phyloP scores from a whole-genome alignment of 2,888 invertebrate genomes.

The Spilosoma lubricipeda region DNA sequence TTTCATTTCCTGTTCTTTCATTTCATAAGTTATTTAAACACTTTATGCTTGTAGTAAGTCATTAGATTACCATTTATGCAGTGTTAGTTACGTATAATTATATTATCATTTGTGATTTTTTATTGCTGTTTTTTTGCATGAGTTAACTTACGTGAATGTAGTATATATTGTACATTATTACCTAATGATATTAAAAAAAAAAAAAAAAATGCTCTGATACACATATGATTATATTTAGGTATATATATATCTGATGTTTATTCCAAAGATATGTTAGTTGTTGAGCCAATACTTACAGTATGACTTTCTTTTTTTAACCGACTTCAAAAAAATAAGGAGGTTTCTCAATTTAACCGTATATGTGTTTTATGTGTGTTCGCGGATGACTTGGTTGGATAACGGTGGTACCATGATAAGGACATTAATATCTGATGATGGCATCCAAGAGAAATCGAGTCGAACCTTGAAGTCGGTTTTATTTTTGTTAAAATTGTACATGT shows the following conservation, averaged over 20 bases:
- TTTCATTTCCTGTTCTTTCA: conserved; percentile 14
- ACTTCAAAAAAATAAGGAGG: too few relatives aligned
- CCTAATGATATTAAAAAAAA: neutral
- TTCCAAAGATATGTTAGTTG: neutral
- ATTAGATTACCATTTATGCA: neutral
- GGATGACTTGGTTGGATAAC: too few relatives aligned
- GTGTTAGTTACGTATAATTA: neutral
- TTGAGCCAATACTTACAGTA: neutral
- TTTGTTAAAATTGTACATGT: too few relatives aligned
- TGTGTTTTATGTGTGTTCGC: too few relatives aligned
- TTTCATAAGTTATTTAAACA: conserved; percentile 14
- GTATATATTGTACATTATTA: neutral
- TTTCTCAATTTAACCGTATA: too few relatives aligned
- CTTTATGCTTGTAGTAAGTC: conserved; percentile 3
- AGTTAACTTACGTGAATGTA: neutral
- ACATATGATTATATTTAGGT: neutral
- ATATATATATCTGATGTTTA: neutral
- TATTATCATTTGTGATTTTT: neutral
- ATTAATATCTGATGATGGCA: too few relatives aligned
- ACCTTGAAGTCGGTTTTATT: too few relatives aligned
- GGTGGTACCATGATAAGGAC: too few relatives aligned
- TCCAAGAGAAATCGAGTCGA: too few relatives aligned
- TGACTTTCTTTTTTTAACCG: neutral
- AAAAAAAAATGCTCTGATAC: too few relatives aligned
- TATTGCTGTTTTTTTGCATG: neutral